These are phyloP conservation scores for Drosophila multiciliata DNA, from an alignment of 2,888 invertebrate genomes.

Conservation along the genomic window DNA sequence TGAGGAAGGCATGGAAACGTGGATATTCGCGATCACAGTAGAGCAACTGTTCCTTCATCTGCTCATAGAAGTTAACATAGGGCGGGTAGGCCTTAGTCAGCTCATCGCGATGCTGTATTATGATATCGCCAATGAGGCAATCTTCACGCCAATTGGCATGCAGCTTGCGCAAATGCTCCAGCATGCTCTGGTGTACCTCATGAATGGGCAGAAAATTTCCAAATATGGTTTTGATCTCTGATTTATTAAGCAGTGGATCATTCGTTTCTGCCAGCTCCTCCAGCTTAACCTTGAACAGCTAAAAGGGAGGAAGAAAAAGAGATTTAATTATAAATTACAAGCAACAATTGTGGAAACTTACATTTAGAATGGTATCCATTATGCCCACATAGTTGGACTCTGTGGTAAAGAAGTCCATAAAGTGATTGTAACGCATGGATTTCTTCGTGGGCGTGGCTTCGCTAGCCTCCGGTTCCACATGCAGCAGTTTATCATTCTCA, in stretches of 20 bases:
- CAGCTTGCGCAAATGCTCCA: slow-evolving; percentile 86
- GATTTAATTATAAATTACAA: neutral
- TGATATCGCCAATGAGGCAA: slow-evolving; percentile 93
- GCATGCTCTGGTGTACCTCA: slow-evolving; percentile 93
- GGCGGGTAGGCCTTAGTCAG: slow-evolving; percentile 98
- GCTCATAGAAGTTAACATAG: slow-evolving; percentile 99
- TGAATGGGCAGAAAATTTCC: slow-evolving; percentile 97
- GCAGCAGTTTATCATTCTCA: slow-evolving; percentile 81
- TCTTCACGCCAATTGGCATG: slow-evolving; percentile 94
- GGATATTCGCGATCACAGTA: slow-evolving; percentile 97
- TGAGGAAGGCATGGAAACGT: slow-evolving; percentile 98
- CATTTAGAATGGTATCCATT: slow-evolving; percentile 95
- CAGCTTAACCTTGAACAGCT: slow-evolving; percentile 97
- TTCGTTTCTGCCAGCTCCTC: slow-evolving; percentile 93
- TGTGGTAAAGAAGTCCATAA: slow-evolving; percentile 96
- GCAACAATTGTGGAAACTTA: slow-evolving; percentile 84
- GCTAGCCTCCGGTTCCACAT: slow-evolving; percentile 75
- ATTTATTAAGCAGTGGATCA: slow-evolving; percentile 92
- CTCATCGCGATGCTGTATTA: slow-evolving; percentile 94
- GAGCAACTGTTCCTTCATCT: slow-evolving; percentile 96
- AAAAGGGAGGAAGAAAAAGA: slow-evolving; percentile 58
- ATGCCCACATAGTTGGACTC: slow-evolving; percentile 99
- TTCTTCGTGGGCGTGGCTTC: slow-evolving; percentile 83
- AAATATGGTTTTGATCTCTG: slow-evolving; percentile 97
- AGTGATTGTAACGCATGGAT: slow-evolving; percentile 85